These are phyloP conservation scores for Taenaris catops DNA, from an alignment of 2,888 invertebrate genomes.

Conservation along the genomic window DNA sequence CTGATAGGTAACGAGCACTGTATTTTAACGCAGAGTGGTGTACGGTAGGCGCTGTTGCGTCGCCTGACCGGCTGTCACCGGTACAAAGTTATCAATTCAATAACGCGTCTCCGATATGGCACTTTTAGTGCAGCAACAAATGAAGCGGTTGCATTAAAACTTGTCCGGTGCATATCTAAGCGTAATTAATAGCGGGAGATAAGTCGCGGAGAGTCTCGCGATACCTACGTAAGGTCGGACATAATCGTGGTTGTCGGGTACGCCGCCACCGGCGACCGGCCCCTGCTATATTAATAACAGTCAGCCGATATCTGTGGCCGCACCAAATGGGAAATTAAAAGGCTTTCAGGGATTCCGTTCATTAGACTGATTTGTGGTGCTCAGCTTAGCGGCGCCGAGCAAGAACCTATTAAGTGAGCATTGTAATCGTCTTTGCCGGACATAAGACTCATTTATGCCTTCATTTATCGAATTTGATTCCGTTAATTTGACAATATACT, in stretches of 20 bases:
- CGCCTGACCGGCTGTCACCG: slow-evolving; percentile 41
- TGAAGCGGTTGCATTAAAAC: slow-evolving; percentile 79
- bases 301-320: slow-evolving; percentile 67
- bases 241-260: slow-evolving; percentile 63
- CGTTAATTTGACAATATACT: slow-evolving; percentile 39
- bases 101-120: slow-evolving; percentile 68
- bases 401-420: slow-evolving; percentile 64
- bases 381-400: slow-evolving; percentile 56
- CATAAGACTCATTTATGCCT: slow-evolving; percentile 52
- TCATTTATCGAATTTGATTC: slow-evolving; percentile 47
- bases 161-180: slow-evolving; percentile 70
- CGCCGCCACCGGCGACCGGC: slow-evolving; percentile 56
- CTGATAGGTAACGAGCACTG: slow-evolving; percentile 18
- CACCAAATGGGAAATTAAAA: slow-evolving; percentile 77
- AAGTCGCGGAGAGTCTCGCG: slow-evolving; percentile 59
- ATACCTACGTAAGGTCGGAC: slow-evolving; percentile 48
- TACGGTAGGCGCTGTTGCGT: slow-evolving; percentile 16
- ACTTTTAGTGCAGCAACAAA: slow-evolving; percentile 65
- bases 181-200: slow-evolving; percentile 76
- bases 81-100: slow-evolving; percentile 64
- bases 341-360: slow-evolving; percentile 72
- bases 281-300: slow-evolving; percentile 69
- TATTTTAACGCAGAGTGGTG: slow-evolving; percentile 16
- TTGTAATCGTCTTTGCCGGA: slow-evolving; percentile 58
- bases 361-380: slow-evolving; percentile 71